These are phyloP conservation scores for Gadus chalcogrammus DNA, from an alignment of 2,113 vertebrate species.

Conservation along the genomic window DNA sequence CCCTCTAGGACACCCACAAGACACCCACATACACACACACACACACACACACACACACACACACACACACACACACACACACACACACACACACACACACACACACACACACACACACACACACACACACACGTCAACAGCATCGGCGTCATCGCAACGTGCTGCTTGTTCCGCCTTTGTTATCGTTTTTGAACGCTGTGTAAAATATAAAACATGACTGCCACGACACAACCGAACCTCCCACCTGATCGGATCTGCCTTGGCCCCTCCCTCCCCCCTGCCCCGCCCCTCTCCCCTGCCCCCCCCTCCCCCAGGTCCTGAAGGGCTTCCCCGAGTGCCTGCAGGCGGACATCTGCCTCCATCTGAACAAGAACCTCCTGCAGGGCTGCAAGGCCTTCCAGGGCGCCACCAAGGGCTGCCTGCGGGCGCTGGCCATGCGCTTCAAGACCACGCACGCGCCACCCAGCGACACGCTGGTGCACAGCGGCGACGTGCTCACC, in stretches of 20 bases:
- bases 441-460: slow-evolving; percentile 98
- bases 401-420: slow-evolving; percentile 94
- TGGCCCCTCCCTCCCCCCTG: slow-evolving; percentile 13
- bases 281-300: background rate
- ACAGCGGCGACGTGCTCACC: slow-evolving; percentile 90
- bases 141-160: no score
- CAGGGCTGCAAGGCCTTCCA: slow-evolving; percentile 91
- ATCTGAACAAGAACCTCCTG: slow-evolving; percentile 93
- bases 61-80: background rate
- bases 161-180: no score
- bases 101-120: no score
- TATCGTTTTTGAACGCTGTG: background rate
- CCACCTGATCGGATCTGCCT: background rate
- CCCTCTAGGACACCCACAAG: background rate
- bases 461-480: slow-evolving; percentile 96
- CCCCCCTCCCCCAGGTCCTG: slow-evolving; percentile 78
- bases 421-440: slow-evolving; percentile 94
- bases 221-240: no score
- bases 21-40: background rate
- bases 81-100: background rate
- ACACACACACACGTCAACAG: background rate
- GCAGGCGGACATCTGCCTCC: slow-evolving; percentile 97
- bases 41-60: background rate
- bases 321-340: slow-evolving; percentile 99
- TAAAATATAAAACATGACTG: background rate